Percentiles rank a stretch among this genome's conserved stretches.
Conservation (phyloP, 2,888 invertebrate genomes). For the Thymelicus acteon region DNA sequence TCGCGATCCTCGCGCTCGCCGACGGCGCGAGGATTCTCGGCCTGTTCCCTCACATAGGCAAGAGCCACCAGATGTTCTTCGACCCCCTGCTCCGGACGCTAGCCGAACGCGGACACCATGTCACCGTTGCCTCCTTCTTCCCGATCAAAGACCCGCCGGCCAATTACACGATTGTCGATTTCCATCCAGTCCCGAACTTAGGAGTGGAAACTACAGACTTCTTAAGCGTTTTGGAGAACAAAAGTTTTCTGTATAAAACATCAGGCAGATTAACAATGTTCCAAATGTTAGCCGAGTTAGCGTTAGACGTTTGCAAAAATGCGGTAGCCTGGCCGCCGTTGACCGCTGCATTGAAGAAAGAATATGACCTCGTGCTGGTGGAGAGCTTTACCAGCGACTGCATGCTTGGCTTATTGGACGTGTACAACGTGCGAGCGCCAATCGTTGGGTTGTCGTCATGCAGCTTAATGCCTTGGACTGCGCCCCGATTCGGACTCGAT, state of each 20-base stretch:
- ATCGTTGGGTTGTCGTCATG: slow-evolving; percentile 84
- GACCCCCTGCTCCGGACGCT: slow-evolving; percentile 82
- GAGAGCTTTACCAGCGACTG: slow-evolving; percentile 88
- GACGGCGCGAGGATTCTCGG: slow-evolving; percentile 81
- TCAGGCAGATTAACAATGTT: slow-evolving; percentile 60
- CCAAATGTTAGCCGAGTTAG: slow-evolving; percentile 60
- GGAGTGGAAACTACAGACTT: slow-evolving; percentile 70
- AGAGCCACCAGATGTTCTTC: slow-evolving; percentile 87
- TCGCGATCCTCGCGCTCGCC: slow-evolving; percentile 53
- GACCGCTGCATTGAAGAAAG: slow-evolving; percentile 62
- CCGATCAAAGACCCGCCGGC: slow-evolving; percentile 76
- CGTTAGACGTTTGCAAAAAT: slow-evolving; percentile 66
- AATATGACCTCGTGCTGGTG: slow-evolving; percentile 86
- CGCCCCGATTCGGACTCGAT: slow-evolving; percentile 70
- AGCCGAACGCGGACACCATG: slow-evolving; percentile 84
- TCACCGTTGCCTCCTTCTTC: slow-evolving; percentile 86
- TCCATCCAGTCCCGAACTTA: slow-evolving; percentile 67
- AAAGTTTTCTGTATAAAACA: slow-evolving; percentile 50
- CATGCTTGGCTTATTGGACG: slow-evolving; percentile 84
- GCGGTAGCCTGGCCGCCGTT: slow-evolving; percentile 68
- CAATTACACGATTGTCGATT: slow-evolving; percentile 72
- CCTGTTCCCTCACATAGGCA: slow-evolving; percentile 84
- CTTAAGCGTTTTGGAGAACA: slow-evolving; percentile 57
- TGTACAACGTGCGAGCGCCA: slow-evolving; percentile 81
- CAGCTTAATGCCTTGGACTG: slow-evolving; percentile 84